Conservation (phyloP, 1,140 invertebrate species). For the Streblospio benedicti region DNA sequence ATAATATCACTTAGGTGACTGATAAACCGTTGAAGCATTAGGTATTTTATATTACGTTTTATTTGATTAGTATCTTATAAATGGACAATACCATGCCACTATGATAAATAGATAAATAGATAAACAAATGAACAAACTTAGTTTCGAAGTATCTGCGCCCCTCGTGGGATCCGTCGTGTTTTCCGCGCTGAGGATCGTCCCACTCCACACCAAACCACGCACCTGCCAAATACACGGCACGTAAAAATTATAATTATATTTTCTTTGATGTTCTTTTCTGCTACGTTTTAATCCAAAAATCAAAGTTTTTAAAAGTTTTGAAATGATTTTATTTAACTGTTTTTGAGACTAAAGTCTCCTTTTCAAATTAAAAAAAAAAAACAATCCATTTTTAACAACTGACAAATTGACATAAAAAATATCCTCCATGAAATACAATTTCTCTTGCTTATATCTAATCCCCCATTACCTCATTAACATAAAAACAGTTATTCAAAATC, state of each 20-base stretch:
- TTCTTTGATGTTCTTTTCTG: background rate
- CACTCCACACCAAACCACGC: constrained; percentile 86
- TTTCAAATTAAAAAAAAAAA: background rate
- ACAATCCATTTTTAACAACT: background rate
- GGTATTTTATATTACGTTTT: too few relatives aligned
- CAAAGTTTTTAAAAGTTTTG: background rate
- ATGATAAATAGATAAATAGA: too few relatives aligned
- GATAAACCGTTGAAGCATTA: too few relatives aligned
- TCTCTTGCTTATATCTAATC: too few relatives aligned
- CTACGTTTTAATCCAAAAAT: background rate
- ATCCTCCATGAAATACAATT: too few relatives aligned
- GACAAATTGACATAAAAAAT: too few relatives aligned
- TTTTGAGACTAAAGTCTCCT: background rate
- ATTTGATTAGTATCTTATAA: too few relatives aligned
- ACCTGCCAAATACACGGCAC: constrained; percentile 37
- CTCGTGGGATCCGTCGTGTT: constrained; percentile 78
- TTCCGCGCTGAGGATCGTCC: constrained; percentile 77
- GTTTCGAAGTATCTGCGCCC: constrained; percentile 74
- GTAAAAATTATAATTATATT: constrained; percentile 6
- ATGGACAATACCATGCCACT: too few relatives aligned
- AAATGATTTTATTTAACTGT: background rate
- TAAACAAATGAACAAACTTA: too few relatives aligned
- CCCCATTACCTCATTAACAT: too few relatives aligned
- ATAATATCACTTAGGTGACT: too few relatives aligned
- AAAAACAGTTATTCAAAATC: too few relatives aligned